Conservation (phyloP, 2,888 invertebrate genomes). For the Pseudococcus viburni region DNA sequence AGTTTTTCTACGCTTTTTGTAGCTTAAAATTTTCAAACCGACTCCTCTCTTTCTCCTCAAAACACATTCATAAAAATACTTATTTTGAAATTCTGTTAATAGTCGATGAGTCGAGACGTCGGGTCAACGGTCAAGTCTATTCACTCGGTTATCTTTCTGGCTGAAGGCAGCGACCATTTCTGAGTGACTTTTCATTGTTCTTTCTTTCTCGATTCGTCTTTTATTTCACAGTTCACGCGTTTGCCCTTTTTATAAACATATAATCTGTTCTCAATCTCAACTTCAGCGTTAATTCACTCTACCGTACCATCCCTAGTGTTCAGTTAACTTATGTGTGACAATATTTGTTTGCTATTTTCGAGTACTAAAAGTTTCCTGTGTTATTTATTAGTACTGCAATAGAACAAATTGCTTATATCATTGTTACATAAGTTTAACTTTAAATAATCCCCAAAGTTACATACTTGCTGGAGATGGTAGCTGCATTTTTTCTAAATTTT, state of each 20-base stretch:
- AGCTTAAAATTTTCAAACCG: too few relatives aligned
- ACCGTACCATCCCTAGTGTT: neutral
- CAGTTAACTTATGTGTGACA: neutral
- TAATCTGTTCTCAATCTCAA: too few relatives aligned
- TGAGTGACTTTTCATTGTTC: neutral
- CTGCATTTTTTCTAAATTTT: too few relatives aligned
- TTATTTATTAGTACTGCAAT: neutral
- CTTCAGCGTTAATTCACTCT: neutral
- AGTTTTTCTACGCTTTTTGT: too few relatives aligned
- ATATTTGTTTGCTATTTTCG: neutral
- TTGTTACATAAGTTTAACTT: neutral
- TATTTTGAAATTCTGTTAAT: too few relatives aligned
- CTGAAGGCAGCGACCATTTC: neutral
- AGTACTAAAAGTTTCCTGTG: neutral
- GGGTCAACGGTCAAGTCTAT: too few relatives aligned
- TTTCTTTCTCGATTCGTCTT: neutral
- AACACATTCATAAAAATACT: too few relatives aligned
- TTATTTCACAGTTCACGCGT: neutral
- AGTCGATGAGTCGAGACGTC: too few relatives aligned
- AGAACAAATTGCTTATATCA: neutral
- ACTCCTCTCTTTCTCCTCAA: too few relatives aligned
- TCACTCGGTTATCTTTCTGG: neutral
- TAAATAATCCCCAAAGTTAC: too few relatives aligned
- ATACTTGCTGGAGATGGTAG: too few relatives aligned
- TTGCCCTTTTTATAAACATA: neutral